A percentile compares a stretch with the other conserved stretches of the same genome.
phyloP scores from a whole-genome alignment of 2,888 invertebrate species.

The Panzeria rudis region DNA sequence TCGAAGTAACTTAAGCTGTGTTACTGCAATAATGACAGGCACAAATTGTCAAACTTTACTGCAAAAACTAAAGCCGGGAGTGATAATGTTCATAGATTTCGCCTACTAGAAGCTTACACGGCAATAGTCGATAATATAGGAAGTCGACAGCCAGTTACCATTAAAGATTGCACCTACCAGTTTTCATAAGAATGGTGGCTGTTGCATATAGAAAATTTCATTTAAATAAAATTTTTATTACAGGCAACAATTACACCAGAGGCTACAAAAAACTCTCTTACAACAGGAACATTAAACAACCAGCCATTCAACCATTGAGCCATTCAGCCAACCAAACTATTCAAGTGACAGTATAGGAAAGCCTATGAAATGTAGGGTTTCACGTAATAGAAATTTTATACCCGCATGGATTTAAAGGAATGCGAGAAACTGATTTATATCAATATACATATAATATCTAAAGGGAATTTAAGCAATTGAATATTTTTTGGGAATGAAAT shows the following conservation, averaged over 20 bases:
- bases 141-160: neutral
- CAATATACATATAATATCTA: no score
- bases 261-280: constrained; percentile 45
- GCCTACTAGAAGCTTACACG: no score
- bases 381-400: neutral
- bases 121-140: no score
- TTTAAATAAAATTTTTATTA: constrained; percentile 68
- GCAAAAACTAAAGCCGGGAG: no score
- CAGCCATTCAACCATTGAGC: constrained; percentile 51
- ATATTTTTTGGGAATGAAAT: no score
- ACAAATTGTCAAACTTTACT: no score
- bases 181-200: constrained; percentile 11
- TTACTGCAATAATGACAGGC: no score
- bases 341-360: constrained; percentile 6
- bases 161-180: constrained; percentile 19
- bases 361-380: constrained; percentile 32
- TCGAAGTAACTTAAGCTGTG: no score
- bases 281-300: constrained; percentile 29
- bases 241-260: constrained; percentile 59
- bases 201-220: constrained; percentile 59
- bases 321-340: constrained; percentile 51
- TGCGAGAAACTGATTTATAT: neutral
- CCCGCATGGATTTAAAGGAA: neutral
- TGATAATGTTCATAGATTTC: no score
- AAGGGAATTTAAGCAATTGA: no score